Evolutionary conservation across 1,140 invertebrate genomes (phyloP), one percentile per base, ranked within the genome.

Genomic region (Vollenhovia emeryi): DNA sequence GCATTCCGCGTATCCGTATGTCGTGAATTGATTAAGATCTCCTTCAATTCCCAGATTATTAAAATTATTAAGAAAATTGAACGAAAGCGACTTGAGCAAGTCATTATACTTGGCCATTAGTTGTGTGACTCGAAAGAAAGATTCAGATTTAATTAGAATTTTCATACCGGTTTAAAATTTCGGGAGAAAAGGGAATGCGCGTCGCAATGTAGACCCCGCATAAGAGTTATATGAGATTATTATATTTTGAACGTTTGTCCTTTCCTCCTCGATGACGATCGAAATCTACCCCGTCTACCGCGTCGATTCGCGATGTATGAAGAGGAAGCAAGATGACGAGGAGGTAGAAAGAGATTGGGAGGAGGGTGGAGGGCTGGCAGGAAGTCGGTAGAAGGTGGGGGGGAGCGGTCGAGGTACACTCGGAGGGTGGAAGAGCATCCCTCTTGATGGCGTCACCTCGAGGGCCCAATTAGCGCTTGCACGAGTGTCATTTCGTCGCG

Each of bases 381-480:
- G 33, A 59, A 85, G 86, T 68, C 73, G 48, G 80, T 33, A 24
- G 84, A 75, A 83, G n/a, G 33, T 64, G 60, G 21, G 71, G 66
- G 78, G 69, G n/a, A n/a, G 30, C 62, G 73, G 75, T 84, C 85
- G 62, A 11, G 78, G 66, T 27, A 59, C 18, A 71, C 52, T 82
- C 88, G 52, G 88, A 87, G 88, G 89, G 88, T 86, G 86, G 84
- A 91, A 90, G 87, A 93, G 91, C 90, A 92, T 93, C 91, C 86
- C 85, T 89, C 92, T 92, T 83, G 69, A 84, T 89, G 89, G 90
- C 91, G 92, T 94, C 92, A 94, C 93, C 93, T 94, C 93, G 94
- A 94, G 94, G 94, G 93, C 93, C 93, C 94, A 94, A 94, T 94
- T 94, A 94, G 94, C 93, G 93, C 93, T 93, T 92, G 89, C 93